Evolutionary conservation across 2,797 vertebrate species (phyloP).

Genomic region (Chaunax sp.): DNA sequence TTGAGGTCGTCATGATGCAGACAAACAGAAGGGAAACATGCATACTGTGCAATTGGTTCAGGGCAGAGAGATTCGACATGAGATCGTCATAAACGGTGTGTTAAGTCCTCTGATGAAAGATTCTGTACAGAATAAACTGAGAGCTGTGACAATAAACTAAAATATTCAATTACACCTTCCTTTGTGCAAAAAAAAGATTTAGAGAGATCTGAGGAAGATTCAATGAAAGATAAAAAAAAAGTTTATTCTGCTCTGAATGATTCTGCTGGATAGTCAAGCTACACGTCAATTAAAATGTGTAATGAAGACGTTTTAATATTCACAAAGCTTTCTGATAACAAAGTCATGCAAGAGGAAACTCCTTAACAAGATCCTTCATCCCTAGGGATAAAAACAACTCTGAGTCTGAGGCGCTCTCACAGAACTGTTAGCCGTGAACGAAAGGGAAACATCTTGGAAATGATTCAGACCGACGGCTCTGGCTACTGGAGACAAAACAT

Average conservation of each 20-base stretch:
- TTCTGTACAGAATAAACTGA: too few relatives aligned
- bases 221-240: neutral
- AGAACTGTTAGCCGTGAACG: constrained; percentile 15
- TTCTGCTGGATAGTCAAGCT: neutral
- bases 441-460: constrained; percentile 33
- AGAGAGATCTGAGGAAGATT: neutral
- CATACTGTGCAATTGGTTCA: neutral
- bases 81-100: too few relatives aligned
- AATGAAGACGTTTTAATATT: constrained; percentile 10
- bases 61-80: too few relatives aligned
- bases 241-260: neutral
- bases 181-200: constrained; percentile 25
- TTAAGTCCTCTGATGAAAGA: too few relatives aligned
- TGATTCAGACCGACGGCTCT: constrained; percentile 40
- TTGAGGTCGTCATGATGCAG: constrained; percentile 35
- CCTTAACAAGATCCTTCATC: constrained; percentile 13
- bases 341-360: neutral
- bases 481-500: constrained; percentile 44
- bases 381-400: neutral
- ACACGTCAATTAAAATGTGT: neutral
- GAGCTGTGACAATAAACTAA: neutral
- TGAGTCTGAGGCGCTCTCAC: constrained; percentile 2
- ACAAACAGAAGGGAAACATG: constrained; percentile 32
- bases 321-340: neutral
- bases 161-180: too few relatives aligned